Evolutionary conservation across 1,140 invertebrate species (phyloP).

Genomic region (Drosophila busckii): DNA sequence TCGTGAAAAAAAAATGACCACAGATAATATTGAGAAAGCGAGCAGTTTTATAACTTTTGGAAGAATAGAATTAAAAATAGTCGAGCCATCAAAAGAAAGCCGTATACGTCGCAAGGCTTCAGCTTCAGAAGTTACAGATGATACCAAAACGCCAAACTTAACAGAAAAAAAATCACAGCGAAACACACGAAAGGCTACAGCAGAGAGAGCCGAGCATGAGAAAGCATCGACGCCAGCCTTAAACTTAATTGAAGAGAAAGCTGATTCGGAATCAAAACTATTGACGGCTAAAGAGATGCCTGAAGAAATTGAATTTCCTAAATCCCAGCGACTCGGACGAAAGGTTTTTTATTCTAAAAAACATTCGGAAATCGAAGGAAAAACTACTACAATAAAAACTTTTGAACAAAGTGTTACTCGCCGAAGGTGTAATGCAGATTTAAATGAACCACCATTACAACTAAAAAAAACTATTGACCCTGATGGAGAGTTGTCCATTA

Average conservation of each 20-base stretch:
- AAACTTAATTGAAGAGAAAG: slow-evolving; percentile 5
- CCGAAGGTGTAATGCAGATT: too few relatives aligned
- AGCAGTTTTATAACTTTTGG: not conserved
- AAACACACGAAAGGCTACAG: slow-evolving; percentile 6
- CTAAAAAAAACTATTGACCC: too few relatives aligned
- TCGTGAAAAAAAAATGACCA: not conserved
- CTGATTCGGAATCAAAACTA: slow-evolving; percentile 9
- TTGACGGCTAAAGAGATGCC: too few relatives aligned
- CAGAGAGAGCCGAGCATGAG: slow-evolving; percentile 1
- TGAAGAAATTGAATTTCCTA: not conserved
- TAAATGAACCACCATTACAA: too few relatives aligned
- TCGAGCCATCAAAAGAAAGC: slow-evolving; percentile 4
- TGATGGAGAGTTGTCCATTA: too few relatives aligned
- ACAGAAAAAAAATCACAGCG: not conserved
- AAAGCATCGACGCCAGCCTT: not conserved
- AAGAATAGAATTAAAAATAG: not conserved
- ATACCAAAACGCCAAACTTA: not conserved
- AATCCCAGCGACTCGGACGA: slow-evolving; percentile 9
- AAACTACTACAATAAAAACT: too few relatives aligned
- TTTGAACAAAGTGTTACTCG: too few relatives aligned
- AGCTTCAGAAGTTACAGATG: slow-evolving; percentile 4
- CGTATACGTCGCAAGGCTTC: slow-evolving; percentile 24
- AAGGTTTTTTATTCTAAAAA: slow-evolving; percentile 1
- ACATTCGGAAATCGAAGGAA: too few relatives aligned
- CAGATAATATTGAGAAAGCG: not conserved